A percentile compares a stretch with the other conserved stretches of the same genome.
Evolutionary conservation across 1,140 invertebrate genomes (phyloP).

Genomic region (Portunus trituberculatus): DNA sequence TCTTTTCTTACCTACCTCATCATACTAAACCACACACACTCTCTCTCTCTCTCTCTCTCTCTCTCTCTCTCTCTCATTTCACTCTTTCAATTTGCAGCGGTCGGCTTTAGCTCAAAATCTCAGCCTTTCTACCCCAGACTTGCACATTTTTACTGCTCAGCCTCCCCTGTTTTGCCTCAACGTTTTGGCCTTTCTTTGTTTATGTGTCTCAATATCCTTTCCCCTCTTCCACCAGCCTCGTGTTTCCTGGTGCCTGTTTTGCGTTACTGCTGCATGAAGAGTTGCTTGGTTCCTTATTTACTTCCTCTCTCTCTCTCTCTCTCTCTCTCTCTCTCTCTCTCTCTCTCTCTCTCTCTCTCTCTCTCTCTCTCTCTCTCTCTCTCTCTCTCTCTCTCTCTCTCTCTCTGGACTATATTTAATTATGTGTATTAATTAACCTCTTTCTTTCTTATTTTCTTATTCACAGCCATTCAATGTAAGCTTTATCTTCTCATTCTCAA

Average conservation of each 20-base stretch:
- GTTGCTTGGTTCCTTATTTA: neutral
- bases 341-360: too few species aligned
- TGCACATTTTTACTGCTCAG: too few species aligned
- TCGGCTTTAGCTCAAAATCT: too few species aligned
- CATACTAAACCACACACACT: neutral
- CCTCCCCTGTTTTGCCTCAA: too few species aligned
- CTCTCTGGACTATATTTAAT: neutral
- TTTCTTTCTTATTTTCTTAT: neutral
- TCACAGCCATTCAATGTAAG: neutral
- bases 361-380: too few species aligned
- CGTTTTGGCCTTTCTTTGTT: too few species aligned
- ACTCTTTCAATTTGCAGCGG: neutral
- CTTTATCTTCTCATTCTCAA: neutral
- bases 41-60: slow-evolving; percentile 8
- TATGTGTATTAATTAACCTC: neutral
- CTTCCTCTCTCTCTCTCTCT: neutral
- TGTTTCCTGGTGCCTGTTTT: too few species aligned
- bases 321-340: neutral
- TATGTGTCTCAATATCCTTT: neutral
- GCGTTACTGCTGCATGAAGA: too few species aligned
- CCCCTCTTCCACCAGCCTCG: neutral
- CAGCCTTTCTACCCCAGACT: too few species aligned
- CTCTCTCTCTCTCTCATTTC: neutral
- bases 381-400: too few species aligned
- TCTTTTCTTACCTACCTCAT: neutral